Evolutionary conservation across 2,888 invertebrate genomes (phyloP), one percentile per base, ranked within the genome.

Genomic region (Tigriopus californicus): DNA sequence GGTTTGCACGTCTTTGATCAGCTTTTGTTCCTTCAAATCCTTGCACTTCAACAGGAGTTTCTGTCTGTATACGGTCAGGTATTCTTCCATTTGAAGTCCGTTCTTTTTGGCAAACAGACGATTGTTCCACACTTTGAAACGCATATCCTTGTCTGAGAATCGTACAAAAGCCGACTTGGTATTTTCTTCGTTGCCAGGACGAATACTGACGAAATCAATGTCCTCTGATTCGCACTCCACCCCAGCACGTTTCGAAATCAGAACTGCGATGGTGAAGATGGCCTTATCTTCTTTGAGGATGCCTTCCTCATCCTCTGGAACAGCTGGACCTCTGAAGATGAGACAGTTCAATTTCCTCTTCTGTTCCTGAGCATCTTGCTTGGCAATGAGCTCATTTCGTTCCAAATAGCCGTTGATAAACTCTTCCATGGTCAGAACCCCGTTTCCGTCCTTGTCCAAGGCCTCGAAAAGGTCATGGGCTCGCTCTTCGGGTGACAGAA

Each of bases 1-100:
- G 5, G 57, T 57, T 18, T 18, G 18, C 10, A 44, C n/a, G 12
- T 57, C 47, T 15, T 22, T 47, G 1, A 57, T 20, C 11, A 12
- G 13, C 2, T 41, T 41, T 12, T 22, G 8, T 2, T n/a, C 12
- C 47, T 47, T 57, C 47, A 57, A 15, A 4, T 44, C 24, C n/a
- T 41, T 44, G 22, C 44, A 46, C 57, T 57, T 57, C 25, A 46
- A 15, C 13, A 24, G 24, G n/a, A 57, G 24, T 2, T 57, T 44
- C 18, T 18, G 15, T 22, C 57, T 40, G 41, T 20, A 46, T 2
- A 46, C 57, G 6, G 57, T 57, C 6, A 57, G 24, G 46, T 46
- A 57, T 46, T 57, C 57, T 47, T 57, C 57, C n/a, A 57, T 57
- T 10, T 46, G 25, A 22, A 57, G 42, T 22, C 47, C 47, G 15